Conservation (phyloP, 2,113 vertebrate species). For the Phocoena phocoena region DNA sequence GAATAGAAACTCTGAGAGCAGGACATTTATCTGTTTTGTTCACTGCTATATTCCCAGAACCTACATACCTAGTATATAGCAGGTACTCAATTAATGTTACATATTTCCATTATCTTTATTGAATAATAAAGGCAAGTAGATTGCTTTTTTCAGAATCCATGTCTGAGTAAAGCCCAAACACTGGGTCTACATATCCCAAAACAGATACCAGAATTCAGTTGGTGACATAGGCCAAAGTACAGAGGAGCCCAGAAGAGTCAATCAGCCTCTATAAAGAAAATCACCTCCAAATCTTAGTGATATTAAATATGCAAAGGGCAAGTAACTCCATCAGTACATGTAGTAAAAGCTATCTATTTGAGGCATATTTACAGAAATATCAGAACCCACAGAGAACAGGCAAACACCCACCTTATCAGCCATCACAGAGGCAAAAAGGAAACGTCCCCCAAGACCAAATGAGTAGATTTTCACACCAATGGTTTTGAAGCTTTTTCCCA, state of each 20-base stretch:
- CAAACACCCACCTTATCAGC: conserved; percentile 87
- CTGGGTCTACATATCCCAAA: not conserved
- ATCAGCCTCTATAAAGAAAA: not conserved
- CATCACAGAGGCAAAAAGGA: conserved; percentile 96
- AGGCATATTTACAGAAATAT: not conserved
- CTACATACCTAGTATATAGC: not conserved
- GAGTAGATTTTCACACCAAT: conserved; percentile 92
- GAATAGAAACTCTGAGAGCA: conserved; percentile 31
- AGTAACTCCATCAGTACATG: not conserved
- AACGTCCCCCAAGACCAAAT: conserved; percentile 93
- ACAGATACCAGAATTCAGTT: not conserved
- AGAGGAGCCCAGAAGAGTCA: not conserved
- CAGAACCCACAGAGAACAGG: not conserved
- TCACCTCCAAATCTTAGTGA: not conserved
- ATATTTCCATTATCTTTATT: not conserved
- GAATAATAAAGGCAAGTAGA: not conserved
- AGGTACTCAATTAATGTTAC: not conserved
- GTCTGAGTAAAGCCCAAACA: conserved; percentile 3
- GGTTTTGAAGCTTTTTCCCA: conserved; percentile 88
- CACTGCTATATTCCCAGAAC: not conserved
- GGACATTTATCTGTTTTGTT: conserved; percentile 1
- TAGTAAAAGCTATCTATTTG: not conserved
- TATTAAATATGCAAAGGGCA: not conserved
- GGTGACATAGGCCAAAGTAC: not conserved
- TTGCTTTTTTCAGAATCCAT: not conserved